Conservation (phyloP, 2,888 invertebrate genomes). For the Lottia gigantea region DNA sequence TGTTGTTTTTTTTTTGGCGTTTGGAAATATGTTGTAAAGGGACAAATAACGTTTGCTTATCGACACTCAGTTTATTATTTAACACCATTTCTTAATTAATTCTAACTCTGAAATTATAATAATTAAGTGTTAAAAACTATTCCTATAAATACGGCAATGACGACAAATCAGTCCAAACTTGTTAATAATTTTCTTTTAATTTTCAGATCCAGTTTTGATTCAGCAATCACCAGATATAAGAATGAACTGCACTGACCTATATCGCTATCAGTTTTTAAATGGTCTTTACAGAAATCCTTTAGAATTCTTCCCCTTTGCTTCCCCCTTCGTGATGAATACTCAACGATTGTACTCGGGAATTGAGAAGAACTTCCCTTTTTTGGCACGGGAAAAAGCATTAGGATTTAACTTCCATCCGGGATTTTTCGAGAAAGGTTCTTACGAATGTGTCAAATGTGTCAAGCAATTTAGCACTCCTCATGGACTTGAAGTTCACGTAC, state of each 20-base stretch:
- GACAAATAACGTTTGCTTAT: too few relatives aligned
- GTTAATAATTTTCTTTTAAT: too few relatives aligned
- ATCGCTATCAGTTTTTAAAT: constrained; percentile 46
- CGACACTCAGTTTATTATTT: too few relatives aligned
- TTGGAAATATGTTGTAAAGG: too few relatives aligned
- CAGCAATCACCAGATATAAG: constrained; percentile 16
- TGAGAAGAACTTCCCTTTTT: constrained; percentile 31
- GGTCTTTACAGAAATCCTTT: constrained; percentile 41
- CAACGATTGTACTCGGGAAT: constrained; percentile 42
- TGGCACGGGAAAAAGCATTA: constrained; percentile 6
- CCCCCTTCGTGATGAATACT: constrained; percentile 38
- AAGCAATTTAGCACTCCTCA: constrained; percentile 88
- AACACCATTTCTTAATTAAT: too few relatives aligned
- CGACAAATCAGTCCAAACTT: too few relatives aligned
- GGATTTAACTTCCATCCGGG: neutral
- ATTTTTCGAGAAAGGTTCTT: constrained; percentile 63
- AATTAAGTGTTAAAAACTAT: too few relatives aligned
- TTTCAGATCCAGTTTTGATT: neutral
- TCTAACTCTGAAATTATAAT: too few relatives aligned
- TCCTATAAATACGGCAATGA: too few relatives aligned
- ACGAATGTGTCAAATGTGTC: constrained; percentile 82
- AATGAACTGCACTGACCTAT: constrained; percentile 36
- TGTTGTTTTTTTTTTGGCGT: too few relatives aligned
- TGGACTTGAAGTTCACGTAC: constrained; percentile 95
- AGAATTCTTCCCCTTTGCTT: constrained; percentile 37